Conservation (phyloP, 2,888 invertebrate species). For the Isoperla grammatica region DNA sequence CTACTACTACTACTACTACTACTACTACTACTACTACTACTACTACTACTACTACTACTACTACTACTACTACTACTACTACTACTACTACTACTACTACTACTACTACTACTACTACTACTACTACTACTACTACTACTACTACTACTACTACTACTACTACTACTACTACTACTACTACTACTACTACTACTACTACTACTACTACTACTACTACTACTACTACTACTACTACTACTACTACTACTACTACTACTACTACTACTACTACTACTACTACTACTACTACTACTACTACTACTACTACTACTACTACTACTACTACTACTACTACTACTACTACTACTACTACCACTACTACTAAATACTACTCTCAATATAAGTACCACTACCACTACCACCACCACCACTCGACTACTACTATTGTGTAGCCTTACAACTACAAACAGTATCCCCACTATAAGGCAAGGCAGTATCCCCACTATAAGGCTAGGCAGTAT, state of each 20-base stretch:
- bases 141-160: constrained; percentile 5
- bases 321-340: background rate
- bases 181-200: constrained; percentile 9
- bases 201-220: constrained; percentile 11
- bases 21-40: background rate
- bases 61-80: constrained; percentile 2
- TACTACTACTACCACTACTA: background rate
- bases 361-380: no score
- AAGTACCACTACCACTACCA: background rate
- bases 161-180: background rate
- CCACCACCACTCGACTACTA: no score
- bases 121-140: constrained; percentile 8
- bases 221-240: constrained; percentile 5
- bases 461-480: no score
- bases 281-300: constrained; percentile 12
- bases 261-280: constrained; percentile 8
- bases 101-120: constrained; percentile 14
- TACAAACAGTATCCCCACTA: no score
- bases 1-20: background rate
- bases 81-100: constrained; percentile 13
- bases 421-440: no score
- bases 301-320: constrained; percentile 9
- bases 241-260: background rate
- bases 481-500: no score
- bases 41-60: constrained; percentile 11